Base-by-base conservation (phyloP, 1,140 invertebrate genomes). In the Drosophila littoralis region DNA sequence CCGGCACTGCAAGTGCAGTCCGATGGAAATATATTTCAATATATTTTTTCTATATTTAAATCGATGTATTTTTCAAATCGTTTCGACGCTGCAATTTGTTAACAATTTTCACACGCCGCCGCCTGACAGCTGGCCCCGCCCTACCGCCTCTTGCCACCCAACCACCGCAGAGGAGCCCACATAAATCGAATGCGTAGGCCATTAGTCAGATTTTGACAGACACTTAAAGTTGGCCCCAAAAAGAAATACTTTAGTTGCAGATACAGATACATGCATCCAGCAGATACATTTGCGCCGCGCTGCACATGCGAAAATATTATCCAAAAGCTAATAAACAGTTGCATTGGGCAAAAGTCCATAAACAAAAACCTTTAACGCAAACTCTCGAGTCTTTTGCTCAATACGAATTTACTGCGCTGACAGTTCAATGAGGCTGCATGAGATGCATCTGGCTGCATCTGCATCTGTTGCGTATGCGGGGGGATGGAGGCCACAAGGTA, bases 61-160 rank as follows among this genome's bases (percentile, higher is more conserved):
- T 69, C 77, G 69, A 78, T 79, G 77, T 81, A 69, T 75, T 66
- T 70, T 63, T 70, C 58, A 80, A 89, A 79, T 64, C 80, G 68
- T 88, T 84, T 88, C 83, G 84, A 79, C 83, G 75, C 84, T 70
- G 80, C 83, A 90, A 88, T 88, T 88, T 88, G 84, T 88, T 88
- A 89, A 88, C 69, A 72, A 88, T 89, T 89, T 86, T 86, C 82
- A 86, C 82, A 86, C 83, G 83, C 79, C 55, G 77, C 76, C 64
- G 65, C 67, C 76, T 83, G 83, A 88, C 83, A 86, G 82, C 79
- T 63, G 63, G 43, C 83, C 61, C 59, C 50, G 57, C 45, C 66
- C 28, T 5, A 2, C 12, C 68, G 61, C 65, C 42, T 43, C 22
- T 1, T 22, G 2, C 22, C 22, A 2, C 22, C 0, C 22, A 22